These are phyloP conservation scores for Malurus melanocephalus DNA, from an alignment of 2,113 vertebrate species.

Conservation along the genomic window DNA sequence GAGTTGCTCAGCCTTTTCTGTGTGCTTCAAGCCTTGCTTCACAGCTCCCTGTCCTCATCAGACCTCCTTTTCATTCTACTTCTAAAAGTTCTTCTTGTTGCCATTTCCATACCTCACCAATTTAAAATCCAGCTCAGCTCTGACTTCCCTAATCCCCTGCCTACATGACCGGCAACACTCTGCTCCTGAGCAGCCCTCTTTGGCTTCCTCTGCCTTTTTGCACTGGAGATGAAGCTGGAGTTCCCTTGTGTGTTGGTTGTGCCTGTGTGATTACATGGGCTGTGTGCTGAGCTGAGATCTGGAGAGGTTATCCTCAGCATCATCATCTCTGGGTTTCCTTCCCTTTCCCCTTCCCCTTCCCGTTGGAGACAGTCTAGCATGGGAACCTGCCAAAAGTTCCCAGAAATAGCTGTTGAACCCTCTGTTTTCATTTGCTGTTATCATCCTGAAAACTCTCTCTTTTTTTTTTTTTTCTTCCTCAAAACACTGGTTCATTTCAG, in stretches of 20 bases:
- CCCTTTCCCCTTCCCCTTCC: neutral
- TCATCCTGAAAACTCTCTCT: neutral
- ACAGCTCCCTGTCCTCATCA: neutral
- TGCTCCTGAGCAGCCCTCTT: neutral
- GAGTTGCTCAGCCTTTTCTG: neutral
- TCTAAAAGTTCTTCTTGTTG: neutral
- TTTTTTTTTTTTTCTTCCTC: neutral
- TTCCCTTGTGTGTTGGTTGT: neutral
- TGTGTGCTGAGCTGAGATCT: neutral
- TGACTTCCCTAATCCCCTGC: neutral
- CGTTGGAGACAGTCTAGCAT: neutral
- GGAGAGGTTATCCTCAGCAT: neutral
- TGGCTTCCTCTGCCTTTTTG: neutral
- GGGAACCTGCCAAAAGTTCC: neutral
- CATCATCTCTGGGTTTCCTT: accelerated
- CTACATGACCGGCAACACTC: accelerated
- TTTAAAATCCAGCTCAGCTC: neutral
- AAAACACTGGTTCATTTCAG: neutral
- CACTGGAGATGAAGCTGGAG: neutral
- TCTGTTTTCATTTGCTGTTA: neutral
- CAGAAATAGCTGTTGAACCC: neutral
- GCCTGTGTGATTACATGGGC: neutral
- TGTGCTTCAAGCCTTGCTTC: neutral
- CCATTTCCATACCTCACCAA: neutral
- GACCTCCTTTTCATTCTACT: neutral